A percentile compares a stretch with the other conserved stretches of the same genome.
Evolutionary conservation across 2,797 vertebrate species (phyloP).

Genomic region (Peromyscus eremicus): DNA sequence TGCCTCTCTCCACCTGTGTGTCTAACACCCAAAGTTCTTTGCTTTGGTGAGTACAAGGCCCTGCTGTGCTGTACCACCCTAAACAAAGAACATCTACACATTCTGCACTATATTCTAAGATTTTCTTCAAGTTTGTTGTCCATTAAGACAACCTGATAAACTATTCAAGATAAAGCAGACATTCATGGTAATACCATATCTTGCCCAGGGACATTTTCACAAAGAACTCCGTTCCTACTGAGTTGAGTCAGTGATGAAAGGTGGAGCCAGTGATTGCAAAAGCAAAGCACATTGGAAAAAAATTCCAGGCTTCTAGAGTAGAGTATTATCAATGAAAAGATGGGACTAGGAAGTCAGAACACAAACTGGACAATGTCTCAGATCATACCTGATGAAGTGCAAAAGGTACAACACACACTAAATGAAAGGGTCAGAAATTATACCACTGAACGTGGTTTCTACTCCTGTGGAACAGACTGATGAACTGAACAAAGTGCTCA

Average conservation of each 20-base stretch:
- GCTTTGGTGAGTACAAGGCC: background rate
- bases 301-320: too few species aligned
- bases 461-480: background rate
- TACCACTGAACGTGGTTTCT: background rate
- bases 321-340: background rate
- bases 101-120: background rate
- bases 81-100: background rate
- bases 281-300: background rate
- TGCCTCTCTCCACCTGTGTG: background rate
- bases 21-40: background rate
- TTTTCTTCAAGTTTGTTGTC: background rate
- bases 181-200: background rate
- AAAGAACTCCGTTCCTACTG: background rate
- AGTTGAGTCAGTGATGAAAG: background rate
- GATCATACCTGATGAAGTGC: background rate
- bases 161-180: background rate
- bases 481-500: background rate
- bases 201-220: background rate
- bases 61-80: background rate
- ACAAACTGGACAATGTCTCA: background rate
- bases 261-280: background rate
- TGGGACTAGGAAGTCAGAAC: background rate
- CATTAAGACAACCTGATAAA: conserved; percentile 7
- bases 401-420: background rate
- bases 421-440: background rate